phyloP scores from a whole-genome alignment of 2,113 vertebrate species.

The Varanus salvator region DNA sequence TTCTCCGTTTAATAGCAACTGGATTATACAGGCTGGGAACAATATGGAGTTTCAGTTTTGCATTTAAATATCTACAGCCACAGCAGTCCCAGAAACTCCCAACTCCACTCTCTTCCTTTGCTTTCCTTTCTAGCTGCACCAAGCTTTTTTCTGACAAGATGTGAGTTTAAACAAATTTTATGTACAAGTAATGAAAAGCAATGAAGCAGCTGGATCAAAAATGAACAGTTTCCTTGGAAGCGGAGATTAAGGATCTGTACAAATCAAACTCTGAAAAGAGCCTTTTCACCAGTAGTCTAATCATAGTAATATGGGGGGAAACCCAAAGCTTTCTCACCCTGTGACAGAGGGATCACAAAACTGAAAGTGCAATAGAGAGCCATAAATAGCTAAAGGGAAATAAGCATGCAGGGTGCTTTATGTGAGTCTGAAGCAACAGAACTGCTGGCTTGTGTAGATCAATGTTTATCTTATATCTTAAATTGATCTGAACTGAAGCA shows the following conservation, averaged over 20 bases:
- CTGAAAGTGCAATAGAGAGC: background rate
- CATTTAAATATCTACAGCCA: background rate
- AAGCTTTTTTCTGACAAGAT: background rate
- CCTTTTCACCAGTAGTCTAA: background rate
- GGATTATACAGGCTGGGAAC: background rate
- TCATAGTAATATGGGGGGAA: background rate
- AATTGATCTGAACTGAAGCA: background rate
- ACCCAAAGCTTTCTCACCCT: background rate
- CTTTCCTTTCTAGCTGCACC: background rate
- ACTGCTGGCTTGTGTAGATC: background rate
- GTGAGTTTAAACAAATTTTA: background rate
- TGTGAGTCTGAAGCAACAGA: background rate
- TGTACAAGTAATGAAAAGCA: background rate
- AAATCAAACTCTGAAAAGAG: background rate
- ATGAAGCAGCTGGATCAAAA: background rate
- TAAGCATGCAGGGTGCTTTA: background rate
- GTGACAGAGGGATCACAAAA: background rate
- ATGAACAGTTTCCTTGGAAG: background rate
- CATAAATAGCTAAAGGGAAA: background rate
- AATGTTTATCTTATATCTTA: background rate
- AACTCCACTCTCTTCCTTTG: background rate
- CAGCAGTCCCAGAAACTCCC: background rate
- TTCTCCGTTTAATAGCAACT: background rate
- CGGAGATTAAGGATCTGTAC: background rate
- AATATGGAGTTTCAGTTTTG: background rate